Evolutionary conservation across 2,888 invertebrate genomes (phyloP), one percentile per base, ranked within the genome.

Genomic region (Aphelenchoides bicaudatus): DNA sequence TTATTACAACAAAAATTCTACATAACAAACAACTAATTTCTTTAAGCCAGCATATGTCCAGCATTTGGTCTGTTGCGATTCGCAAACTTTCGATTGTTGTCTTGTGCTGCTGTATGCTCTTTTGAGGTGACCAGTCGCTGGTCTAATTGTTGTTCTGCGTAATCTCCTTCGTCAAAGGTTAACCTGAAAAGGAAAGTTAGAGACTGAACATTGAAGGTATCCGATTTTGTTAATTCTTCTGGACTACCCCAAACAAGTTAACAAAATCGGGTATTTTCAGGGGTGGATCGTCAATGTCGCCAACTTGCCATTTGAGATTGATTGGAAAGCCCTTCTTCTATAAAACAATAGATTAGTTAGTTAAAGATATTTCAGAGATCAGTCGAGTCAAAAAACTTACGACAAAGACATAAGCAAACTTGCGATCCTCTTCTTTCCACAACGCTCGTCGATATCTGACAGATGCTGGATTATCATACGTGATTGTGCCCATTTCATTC

Each of bases 401-500:
- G 67, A 78, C 68, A 51, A 70, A 76, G n/a, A 78, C 78, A 52
- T 67, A 73, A 28, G 78, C 78, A 53, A 66, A 66, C 56, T 78
- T 78, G 48, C 70, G 67, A 62, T 78, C 78, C 8, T 73, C 71
- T 21, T 78, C 77, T 51, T 78, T 78, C 73, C 74, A 78, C 60
- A 74, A 59, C 2, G 75, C 78, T 47, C 59, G 67, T 46, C 64
- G 67, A 58, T 74, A 68, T 19, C 63, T 58, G 39, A 58, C 39
- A 57, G 73, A 74, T 5, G 27, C 25, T 16, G 64, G 63, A 19
- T 63, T 54, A 23, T 67, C 63, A 71, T 72, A 77, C 53, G 52
- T 30, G 39, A 78, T 74, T 25, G 74, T 71, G 23, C 77, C 75
- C 70, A 71, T 68, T 65, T 67, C 66, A 38, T 72, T 67, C 68